phyloP scores from a whole-genome alignment of 2,888 invertebrate species.

The Pyrgus malvae region DNA sequence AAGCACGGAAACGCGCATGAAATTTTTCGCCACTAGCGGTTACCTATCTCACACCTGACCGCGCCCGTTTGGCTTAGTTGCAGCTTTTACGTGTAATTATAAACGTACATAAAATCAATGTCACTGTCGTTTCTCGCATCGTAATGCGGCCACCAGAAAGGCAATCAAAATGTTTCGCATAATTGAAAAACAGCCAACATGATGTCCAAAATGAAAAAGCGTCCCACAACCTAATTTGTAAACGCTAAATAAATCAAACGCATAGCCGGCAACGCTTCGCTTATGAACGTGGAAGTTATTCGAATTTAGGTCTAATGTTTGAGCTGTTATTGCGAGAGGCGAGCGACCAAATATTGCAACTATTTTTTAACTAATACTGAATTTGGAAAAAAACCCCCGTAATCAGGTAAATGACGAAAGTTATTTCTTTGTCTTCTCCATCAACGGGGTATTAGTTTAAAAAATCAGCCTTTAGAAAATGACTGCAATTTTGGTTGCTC shows the following conservation, averaged over 20 bases:
- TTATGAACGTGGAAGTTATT: conserved; percentile 3
- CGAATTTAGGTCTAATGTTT: conserved; percentile 4
- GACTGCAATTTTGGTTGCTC: no score
- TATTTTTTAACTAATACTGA: no score
- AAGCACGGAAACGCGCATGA: no score
- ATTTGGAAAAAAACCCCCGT: no score
- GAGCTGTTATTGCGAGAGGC: neutral
- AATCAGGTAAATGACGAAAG: no score
- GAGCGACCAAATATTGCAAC: no score
- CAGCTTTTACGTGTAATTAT: neutral
- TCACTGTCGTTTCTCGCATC: neutral
- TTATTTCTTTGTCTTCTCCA: no score
- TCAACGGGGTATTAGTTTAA: no score
- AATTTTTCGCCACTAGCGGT: no score
- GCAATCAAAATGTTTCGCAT: conserved; percentile 16
- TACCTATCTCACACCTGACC: no score
- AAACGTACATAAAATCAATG: conserved; percentile 1
- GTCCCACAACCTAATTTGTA: conserved; percentile 8
- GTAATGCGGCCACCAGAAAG: neutral
- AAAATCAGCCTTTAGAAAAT: no score
- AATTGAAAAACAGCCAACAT: conserved; percentile 11
- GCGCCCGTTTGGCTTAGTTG: neutral
- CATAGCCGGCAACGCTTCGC: conserved; percentile 6
- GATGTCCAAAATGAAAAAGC: conserved; percentile 5
- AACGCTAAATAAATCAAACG: conserved; percentile 12